Percentiles rank a stretch among this genome's conserved stretches.
phyloP scores from a whole-genome alignment of 2,797 vertebrate genomes.

The Malurus leucopterus region DNA sequence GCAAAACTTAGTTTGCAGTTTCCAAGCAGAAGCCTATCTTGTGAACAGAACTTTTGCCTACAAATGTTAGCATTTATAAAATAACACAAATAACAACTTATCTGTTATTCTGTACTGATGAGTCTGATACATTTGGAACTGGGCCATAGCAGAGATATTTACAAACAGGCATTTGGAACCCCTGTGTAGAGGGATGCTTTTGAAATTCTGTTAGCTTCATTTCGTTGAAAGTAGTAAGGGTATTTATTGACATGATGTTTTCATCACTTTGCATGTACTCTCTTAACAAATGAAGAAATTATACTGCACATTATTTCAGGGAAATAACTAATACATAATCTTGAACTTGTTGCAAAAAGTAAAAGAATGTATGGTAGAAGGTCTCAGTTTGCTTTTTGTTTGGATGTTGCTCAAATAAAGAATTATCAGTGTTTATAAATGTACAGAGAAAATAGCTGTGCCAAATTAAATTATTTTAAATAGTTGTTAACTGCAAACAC shows the following conservation, averaged over 20 bases:
- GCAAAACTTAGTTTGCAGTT: neutral
- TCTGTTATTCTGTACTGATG: neutral
- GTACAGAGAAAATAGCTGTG: neutral
- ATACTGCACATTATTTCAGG: neutral
- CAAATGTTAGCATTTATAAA: neutral
- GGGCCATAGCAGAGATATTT: neutral
- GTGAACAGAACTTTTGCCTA: neutral
- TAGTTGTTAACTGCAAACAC: neutral
- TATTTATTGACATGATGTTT: neutral
- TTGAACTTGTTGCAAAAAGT: neutral
- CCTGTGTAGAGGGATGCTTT: neutral
- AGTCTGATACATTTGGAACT: neutral
- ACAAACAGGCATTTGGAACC: neutral
- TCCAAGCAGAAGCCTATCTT: neutral
- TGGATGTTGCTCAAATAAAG: neutral
- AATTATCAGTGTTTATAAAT: neutral
- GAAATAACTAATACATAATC: neutral
- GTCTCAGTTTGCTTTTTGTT: neutral
- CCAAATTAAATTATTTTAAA: neutral
- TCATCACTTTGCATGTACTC: neutral
- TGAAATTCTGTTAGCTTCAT: neutral
- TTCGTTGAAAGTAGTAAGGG: neutral
- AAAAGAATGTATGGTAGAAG: neutral
- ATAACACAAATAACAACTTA: neutral
- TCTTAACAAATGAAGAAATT: neutral